A percentile compares a stretch with the other conserved stretches of the same genome.
Conservation (phyloP, 2,113 vertebrate genomes). For the Toxostoma redivivum region DNA sequence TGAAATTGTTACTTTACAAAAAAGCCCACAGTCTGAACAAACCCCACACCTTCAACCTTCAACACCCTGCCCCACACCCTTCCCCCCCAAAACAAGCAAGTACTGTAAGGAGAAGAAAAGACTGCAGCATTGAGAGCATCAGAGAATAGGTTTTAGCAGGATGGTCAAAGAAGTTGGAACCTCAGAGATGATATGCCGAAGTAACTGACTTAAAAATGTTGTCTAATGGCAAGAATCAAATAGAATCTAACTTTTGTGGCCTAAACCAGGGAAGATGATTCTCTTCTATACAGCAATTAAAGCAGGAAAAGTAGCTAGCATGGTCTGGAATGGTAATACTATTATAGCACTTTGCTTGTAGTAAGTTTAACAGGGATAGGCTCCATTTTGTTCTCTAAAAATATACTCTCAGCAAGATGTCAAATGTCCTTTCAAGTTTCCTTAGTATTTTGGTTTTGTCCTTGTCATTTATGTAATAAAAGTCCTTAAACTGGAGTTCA, state of each 20-base stretch:
- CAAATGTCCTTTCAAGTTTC: not conserved
- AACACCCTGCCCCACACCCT: too few relatives aligned
- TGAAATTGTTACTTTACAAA: not conserved
- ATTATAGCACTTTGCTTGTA: not conserved
- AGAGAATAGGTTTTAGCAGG: not conserved
- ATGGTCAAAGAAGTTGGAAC: not conserved
- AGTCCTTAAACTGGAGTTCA: not conserved
- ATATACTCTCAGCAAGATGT: not conserved
- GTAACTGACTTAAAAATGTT: not conserved
- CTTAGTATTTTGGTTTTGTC: not conserved
- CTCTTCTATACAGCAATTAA: not conserved
- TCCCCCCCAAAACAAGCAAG: rapidly evolving
- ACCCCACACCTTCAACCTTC: not conserved
- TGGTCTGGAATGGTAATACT: not conserved
- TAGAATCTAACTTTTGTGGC: not conserved
- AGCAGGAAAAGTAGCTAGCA: not conserved
- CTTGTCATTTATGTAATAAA: not conserved
- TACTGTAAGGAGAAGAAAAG: not conserved
- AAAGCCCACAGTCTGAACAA: not conserved
- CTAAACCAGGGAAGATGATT: not conserved
- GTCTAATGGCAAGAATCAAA: not conserved
- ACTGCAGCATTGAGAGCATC: not conserved
- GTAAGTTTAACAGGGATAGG: not conserved
- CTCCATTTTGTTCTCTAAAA: not conserved
- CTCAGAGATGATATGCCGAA: not conserved